Evolutionary conservation across 2,888 invertebrate species (phyloP).

Genomic region (Xanthia icteritia): DNA sequence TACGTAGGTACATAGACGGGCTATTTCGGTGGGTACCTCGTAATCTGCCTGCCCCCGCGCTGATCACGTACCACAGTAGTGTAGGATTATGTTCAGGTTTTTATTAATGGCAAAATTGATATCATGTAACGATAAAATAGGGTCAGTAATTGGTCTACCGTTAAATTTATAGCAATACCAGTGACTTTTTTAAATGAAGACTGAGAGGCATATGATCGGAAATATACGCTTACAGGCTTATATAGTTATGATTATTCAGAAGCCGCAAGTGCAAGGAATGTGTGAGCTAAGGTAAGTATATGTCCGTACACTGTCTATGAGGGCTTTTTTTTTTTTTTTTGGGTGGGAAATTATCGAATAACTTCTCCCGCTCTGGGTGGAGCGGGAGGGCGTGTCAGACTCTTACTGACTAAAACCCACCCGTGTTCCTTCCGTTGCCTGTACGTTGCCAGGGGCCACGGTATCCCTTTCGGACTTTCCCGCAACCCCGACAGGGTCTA

Average conservation of each 20-base stretch:
- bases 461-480: too few relatives aligned
- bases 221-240: neutral
- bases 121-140: neutral
- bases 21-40: constrained; percentile 58
- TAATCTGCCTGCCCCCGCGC: constrained; percentile 53
- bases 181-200: neutral
- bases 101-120: constrained; percentile 5
- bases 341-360: too few relatives aligned
- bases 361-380: too few relatives aligned
- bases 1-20: constrained; percentile 55
- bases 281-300: neutral
- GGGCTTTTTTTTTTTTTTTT: too few relatives aligned
- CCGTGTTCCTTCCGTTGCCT: too few relatives aligned
- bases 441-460: too few relatives aligned
- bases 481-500: too few relatives aligned
- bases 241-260: neutral
- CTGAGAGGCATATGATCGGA: neutral
- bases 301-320: too few relatives aligned
- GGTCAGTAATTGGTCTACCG: neutral
- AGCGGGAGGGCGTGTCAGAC: too few relatives aligned
- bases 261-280: neutral
- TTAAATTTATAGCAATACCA: neutral
- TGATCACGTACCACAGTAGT: constrained; percentile 50
- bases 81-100: constrained; percentile 39
- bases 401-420: too few relatives aligned